A percentile compares a stretch with the other conserved stretches of the same genome.
Conservation (phyloP, 2,888 invertebrate species). For the Chloromyia formosa region DNA sequence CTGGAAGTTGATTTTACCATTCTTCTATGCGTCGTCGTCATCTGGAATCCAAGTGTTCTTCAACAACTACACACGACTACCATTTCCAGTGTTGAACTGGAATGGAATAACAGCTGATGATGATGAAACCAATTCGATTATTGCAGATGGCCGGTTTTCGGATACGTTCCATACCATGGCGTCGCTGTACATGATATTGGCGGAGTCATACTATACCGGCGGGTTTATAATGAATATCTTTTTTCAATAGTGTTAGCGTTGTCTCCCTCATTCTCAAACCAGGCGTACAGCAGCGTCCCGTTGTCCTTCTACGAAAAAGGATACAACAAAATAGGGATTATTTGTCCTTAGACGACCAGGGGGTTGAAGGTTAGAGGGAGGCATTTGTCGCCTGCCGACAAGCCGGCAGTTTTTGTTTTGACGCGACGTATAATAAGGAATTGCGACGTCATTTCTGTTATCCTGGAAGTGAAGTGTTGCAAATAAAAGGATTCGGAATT, state of each 20-base stretch:
- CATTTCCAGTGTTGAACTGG: conserved; percentile 21
- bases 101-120: conserved; percentile 23
- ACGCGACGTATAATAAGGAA: conserved; percentile 17
- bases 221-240: background rate
- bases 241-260: background rate
- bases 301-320: background rate
- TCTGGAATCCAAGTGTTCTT: background rate
- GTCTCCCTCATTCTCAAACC: background rate
- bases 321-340: background rate
- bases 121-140: background rate
- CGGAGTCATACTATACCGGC: background rate
- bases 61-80: conserved; percentile 4
- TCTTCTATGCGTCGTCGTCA: background rate
- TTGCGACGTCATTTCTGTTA: conserved; percentile 26
- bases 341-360: background rate
- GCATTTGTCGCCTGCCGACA: background rate
- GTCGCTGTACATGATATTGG: background rate
- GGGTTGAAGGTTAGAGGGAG: background rate
- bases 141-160: background rate
- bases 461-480: background rate
- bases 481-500: too few relatives aligned
- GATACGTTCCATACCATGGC: background rate
- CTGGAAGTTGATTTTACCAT: conserved; percentile 7
- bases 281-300: background rate
- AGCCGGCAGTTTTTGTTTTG: conserved; percentile 24